phyloP scores from a whole-genome alignment of 1,140 invertebrate species.

The Pteromalus puparum region DNA sequence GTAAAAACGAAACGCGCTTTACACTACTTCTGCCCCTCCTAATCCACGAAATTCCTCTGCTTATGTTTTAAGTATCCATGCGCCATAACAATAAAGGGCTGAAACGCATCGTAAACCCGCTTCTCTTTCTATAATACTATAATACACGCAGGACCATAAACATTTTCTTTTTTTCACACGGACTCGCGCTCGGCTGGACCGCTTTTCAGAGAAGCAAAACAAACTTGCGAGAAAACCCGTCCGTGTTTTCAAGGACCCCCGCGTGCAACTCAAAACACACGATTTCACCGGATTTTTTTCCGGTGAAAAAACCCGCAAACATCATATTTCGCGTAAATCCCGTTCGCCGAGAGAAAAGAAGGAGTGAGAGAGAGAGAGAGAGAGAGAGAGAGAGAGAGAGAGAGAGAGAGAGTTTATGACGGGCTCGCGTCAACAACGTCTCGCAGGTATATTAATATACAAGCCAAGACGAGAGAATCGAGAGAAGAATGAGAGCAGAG shows the following conservation, averaged over 20 bases:
- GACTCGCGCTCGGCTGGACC: not conserved
- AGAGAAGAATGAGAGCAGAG: not conserved
- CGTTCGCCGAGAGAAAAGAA: not conserved
- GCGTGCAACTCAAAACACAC: not conserved
- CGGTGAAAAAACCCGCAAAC: not conserved
- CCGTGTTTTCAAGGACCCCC: not conserved
- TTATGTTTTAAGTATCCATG: constrained; percentile 36
- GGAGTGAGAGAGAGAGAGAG: no score
- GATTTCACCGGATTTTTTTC: constrained; percentile 10
- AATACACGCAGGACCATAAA: constrained; percentile 16
- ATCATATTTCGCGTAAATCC: not conserved
- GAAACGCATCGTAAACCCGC: not conserved
- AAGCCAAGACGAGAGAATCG: not conserved
- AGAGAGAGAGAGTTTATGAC: not conserved
- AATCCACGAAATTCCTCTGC: not conserved
- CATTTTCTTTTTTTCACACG: not conserved
- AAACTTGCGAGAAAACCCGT: constrained; percentile 9
- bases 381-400: not conserved
- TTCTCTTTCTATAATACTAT: constrained; percentile 1
- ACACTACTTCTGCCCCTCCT: not conserved
- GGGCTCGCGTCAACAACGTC: not conserved
- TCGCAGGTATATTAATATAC: not conserved
- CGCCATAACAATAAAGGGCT: not conserved
- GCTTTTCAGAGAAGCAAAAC: constrained; percentile 28
- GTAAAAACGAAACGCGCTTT: not conserved